These are phyloP conservation scores for Linnaemya vulpina DNA, from an alignment of 2,888 invertebrate genomes.

Conservation along the genomic window DNA sequence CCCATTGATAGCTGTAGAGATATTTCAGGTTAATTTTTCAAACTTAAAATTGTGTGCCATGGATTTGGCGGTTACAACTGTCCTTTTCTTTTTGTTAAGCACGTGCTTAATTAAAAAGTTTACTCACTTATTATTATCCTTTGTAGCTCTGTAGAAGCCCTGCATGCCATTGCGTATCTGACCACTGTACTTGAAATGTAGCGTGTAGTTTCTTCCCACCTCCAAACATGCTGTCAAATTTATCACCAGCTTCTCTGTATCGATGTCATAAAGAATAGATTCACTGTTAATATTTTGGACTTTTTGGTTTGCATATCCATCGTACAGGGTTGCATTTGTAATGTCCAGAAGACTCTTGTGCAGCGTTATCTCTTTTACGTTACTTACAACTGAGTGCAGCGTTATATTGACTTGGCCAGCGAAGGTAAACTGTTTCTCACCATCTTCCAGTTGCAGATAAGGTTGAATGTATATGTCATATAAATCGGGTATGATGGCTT, in stretches of 20 bases:
- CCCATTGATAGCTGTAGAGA: too few species aligned
- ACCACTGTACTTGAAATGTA: constrained; percentile 83
- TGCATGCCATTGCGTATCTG: constrained; percentile 82
- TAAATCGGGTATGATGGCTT: constrained; percentile 83
- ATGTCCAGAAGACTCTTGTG: constrained; percentile 81
- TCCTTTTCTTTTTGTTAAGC: too few species aligned
- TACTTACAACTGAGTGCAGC: constrained; percentile 82
- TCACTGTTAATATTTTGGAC: constrained; percentile 54
- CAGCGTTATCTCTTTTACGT: constrained; percentile 83
- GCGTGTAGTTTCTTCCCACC: constrained; percentile 81
- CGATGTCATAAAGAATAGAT: constrained; percentile 73
- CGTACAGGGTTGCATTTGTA: constrained; percentile 64
- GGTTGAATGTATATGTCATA: constrained; percentile 85
- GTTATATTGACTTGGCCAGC: constrained; percentile 83
- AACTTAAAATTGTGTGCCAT: too few species aligned
- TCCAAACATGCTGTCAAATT: constrained; percentile 79
- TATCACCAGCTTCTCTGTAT: constrained; percentile 83
- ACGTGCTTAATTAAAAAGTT: too few species aligned
- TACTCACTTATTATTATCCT: constrained; percentile 75
- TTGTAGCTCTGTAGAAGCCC: constrained; percentile 77
- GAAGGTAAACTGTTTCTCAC: constrained; percentile 75
- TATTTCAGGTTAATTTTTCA: too few species aligned
- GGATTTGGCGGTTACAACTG: too few species aligned
- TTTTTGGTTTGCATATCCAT: constrained; percentile 16
- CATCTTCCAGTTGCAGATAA: constrained; percentile 79